These are phyloP conservation scores for Polyommatus iphigenia DNA, from an alignment of 2,888 invertebrate genomes.

Conservation along the genomic window DNA sequence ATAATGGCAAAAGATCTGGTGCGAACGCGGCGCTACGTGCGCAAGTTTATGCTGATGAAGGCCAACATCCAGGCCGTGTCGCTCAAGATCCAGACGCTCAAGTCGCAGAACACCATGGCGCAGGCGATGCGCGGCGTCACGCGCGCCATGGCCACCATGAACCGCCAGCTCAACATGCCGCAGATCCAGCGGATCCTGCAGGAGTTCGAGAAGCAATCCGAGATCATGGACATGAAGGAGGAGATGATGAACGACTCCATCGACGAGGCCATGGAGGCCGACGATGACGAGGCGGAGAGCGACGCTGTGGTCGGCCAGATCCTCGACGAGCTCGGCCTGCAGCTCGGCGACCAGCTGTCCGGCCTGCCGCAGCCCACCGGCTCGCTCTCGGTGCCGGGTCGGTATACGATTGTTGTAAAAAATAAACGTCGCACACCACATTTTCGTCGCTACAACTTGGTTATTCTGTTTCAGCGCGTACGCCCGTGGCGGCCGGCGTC, in stretches of 20 bases:
- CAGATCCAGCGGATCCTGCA: conserved; percentile 97
- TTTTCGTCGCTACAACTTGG: not conserved
- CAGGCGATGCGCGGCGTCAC: conserved; percentile 99
- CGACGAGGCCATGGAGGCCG: conserved; percentile 99
- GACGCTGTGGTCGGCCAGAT: conserved; percentile 98
- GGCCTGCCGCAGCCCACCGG: conserved; percentile 88
- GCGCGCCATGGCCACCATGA: conserved; percentile 99
- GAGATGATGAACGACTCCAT: conserved; percentile 99
- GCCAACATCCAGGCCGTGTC: conserved; percentile 99
- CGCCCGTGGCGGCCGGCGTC: conserved; percentile 80
- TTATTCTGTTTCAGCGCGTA: conserved; percentile 72
- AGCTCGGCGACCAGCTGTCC: conserved; percentile 94
- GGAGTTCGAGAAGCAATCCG: conserved; percentile 99
- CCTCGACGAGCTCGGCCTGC: conserved; percentile 97
- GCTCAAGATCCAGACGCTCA: conserved; percentile 97
- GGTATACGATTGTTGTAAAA: conserved; percentile 34
- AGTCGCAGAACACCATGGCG: conserved; percentile 99
- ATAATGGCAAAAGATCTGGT: conserved; percentile 99
- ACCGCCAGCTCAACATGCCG: conserved; percentile 96
- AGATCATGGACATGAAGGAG: conserved; percentile 99
- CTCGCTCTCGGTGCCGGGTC: conserved; percentile 76
- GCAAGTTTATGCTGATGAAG: conserved; percentile 99
- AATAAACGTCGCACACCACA: not conserved
- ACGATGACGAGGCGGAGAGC: conserved; percentile 98
- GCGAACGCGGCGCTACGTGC: conserved; percentile 95